Evolutionary conservation across 2,888 invertebrate species (phyloP).

Genomic region (Fissipunctia ypsillon): DNA sequence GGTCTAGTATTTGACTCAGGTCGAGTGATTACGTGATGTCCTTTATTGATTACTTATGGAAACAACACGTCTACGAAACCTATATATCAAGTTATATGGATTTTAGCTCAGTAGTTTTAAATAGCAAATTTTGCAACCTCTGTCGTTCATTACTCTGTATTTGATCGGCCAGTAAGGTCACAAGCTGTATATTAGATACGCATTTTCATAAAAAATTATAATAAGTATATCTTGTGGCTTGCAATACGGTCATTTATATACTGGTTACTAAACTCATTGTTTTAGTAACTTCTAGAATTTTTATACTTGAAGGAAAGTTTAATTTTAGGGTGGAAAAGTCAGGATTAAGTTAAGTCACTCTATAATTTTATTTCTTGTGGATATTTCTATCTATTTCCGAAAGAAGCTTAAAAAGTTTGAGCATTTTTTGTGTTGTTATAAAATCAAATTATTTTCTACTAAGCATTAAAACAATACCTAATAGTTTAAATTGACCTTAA

Average conservation of each 20-base stretch:
- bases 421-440: not conserved
- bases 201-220: constrained; percentile 62
- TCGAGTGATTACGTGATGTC: not conserved
- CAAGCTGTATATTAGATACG: constrained; percentile 56
- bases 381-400: not conserved
- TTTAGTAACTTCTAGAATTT: constrained; percentile 2
- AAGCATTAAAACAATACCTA: constrained; percentile 55
- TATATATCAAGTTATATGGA: not conserved
- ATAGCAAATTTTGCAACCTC: constrained; percentile 32
- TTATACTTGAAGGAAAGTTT: not conserved
- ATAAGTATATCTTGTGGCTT: constrained; percentile 58
- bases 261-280: constrained; percentile 2
- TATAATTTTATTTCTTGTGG: too few species aligned
- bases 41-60: not conserved
- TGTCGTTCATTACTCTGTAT: constrained; percentile 59
- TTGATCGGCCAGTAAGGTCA: constrained; percentile 65
- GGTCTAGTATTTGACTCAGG: not conserved
- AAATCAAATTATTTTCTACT: not conserved
- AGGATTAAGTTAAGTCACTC: not conserved
- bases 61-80: not conserved
- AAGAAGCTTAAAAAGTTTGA: not conserved
- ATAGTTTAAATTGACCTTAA: constrained; percentile 55
- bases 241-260: constrained; percentile 40
- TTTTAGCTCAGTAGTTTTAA: not conserved
- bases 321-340: not conserved